Evolutionary conservation across 2,113 vertebrate genomes (phyloP), one percentile per base, ranked within the genome.

Genomic region (Lipotes vexillifer): DNA sequence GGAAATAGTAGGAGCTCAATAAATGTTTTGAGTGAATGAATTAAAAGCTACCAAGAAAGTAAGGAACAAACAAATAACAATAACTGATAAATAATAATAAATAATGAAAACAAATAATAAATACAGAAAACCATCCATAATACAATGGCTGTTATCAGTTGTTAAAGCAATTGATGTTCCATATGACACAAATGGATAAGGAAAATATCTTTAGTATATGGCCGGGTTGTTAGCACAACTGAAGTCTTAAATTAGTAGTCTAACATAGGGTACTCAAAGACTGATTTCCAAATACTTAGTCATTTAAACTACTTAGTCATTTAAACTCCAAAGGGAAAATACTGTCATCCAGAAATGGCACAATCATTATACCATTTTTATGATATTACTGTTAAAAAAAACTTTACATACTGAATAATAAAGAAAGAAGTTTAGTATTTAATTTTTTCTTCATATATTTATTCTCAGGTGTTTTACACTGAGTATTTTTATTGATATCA

Each of bases 121-220:
- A 97, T 18, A 68, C 27, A 77, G 66, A 96, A 98, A 97, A 82
- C 59, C 80, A 95, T 96, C 57, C 38, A 57, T n/a, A 20, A 80
- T 0, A 0, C 29, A 94, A 78, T 93, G 55, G 68, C 21, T 94
- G 68, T 18, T 85, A 55, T 92, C 93, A 97, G 88, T 95, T 97
- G 46, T 92, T 89, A 92, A 1, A 4, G 55, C 59, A 98, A 92
- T 41, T 95, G 15, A 55, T 88, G 31, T 94, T 97, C 69, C 72
- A 75, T 69, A 89, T 46, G 31, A 93, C 75, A n/a, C 31, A 90
- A 85, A 65, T 55, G 44, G 36, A 46, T 18, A 89, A 69, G 38
- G n/a, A 65, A 66, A 85, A 49, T 41, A 71, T n/a, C 41, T 46
- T 84, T 27, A 94, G 52, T 66, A 68, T 44, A 94, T 46, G 29